Evolutionary conservation across 2,797 vertebrate genomes (phyloP).

Genomic region (Leptatherina wallacei): DNA sequence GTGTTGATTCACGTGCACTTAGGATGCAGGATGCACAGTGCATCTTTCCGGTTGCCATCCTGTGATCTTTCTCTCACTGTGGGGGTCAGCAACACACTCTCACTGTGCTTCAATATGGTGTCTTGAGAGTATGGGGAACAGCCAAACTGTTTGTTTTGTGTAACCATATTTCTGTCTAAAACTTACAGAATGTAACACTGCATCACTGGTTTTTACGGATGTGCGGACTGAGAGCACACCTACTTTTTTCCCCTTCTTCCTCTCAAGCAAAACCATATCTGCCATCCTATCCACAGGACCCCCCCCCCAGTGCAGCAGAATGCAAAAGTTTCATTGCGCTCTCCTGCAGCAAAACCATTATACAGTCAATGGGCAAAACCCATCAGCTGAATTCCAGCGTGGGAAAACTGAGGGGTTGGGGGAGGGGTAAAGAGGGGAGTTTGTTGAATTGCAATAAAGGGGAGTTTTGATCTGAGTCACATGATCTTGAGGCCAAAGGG

Average conservation of each 20-base stretch:
- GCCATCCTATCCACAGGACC: slow-evolving; percentile 1
- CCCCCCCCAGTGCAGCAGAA: slow-evolving; percentile 13
- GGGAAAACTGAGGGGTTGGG: slow-evolving; percentile 25
- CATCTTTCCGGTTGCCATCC: slow-evolving; percentile 54
- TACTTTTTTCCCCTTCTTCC: not conserved
- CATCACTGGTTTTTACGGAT: slow-evolving; percentile 9
- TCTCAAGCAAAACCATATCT: slow-evolving; percentile 17
- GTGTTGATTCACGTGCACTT: slow-evolving; percentile 31
- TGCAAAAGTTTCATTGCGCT: slow-evolving; percentile 23
- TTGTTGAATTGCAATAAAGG: slow-evolving; percentile 38
- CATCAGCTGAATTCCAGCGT: slow-evolving; percentile 18
- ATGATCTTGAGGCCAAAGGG: slow-evolving; percentile 37
- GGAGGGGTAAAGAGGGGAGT: slow-evolving; percentile 24
- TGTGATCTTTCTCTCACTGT: slow-evolving; percentile 46
- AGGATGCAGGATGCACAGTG: slow-evolving; percentile 34
- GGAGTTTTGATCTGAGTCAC: slow-evolving; percentile 54
- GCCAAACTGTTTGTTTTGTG: slow-evolving; percentile 30
- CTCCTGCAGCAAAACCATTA: not conserved
- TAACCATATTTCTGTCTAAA: slow-evolving; percentile 9
- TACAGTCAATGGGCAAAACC: not conserved
- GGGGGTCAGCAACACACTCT: slow-evolving; percentile 58
- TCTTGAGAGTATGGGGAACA: slow-evolving; percentile 51
- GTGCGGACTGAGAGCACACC: not conserved
- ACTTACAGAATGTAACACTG: slow-evolving; percentile 19
- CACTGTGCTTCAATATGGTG: slow-evolving; percentile 75